Evolutionary conservation across 2,888 invertebrate species (phyloP), one percentile per base, ranked within the genome.

Genomic region (Anthophora plumipes): DNA sequence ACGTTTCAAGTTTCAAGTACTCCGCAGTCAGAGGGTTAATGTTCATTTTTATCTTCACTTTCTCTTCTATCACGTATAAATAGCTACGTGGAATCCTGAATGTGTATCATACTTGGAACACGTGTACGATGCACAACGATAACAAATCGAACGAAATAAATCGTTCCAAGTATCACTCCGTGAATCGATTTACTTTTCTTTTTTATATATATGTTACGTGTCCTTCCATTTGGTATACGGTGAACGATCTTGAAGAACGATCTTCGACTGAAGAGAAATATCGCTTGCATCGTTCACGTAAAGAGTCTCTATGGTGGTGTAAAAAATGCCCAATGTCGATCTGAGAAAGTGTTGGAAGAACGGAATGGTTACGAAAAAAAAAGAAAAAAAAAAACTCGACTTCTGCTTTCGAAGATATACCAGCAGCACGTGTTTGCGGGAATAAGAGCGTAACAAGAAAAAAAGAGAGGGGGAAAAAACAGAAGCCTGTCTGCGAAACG

Each of bases 391-490:
- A 20, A 2, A 17, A 22, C 59, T 52, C n/a, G 55, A 54, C 9
- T 31, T 31, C 57, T 48, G 63, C 59, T 81, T 79, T 78, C 84
- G 25, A 76, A n/a, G 76, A 74, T 68, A 52, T 39, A n/a, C 41
- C 73, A 69, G 37, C 37, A 43, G 39, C 50, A 64, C 60, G 57
- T 31, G 61, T 60, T 70, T 31, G 54, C 31, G 69, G n/a, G n/a
- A 83, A 83, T 81, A 81, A 66, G 73, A 83, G 76, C 83, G 68
- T 83, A 77, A 84, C 81, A 68, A 20, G 48, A 39, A 64, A 83
- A 48, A 77, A 55, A 17, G 22, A 50, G 54, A 69, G 20, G n/a
- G 14, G 11, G 77, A 55, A 80, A 54, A 4, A 20, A 48, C 46
- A 70, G 68, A 52, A 64, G 68, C 48, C 54, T 43, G 57, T 25